A percentile compares a stretch with the other conserved stretches of the same genome.
phyloP scores from a whole-genome alignment of 2,113 vertebrate species.

The Pygoscelis antarcticus region DNA sequence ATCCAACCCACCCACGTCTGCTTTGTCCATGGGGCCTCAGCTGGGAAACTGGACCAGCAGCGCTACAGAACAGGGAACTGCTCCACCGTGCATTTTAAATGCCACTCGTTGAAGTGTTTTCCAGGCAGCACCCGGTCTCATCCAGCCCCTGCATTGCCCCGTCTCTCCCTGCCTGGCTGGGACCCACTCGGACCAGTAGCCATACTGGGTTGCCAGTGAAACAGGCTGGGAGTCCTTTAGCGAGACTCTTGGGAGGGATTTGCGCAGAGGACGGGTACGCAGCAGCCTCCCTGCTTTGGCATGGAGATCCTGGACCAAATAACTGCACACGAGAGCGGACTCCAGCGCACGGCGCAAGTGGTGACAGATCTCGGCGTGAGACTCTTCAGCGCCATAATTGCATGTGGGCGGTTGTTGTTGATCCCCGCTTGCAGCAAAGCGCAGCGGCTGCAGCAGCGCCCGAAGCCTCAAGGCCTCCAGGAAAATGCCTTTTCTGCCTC shows the following conservation, averaged over 20 bases:
- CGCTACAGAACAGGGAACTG: neutral
- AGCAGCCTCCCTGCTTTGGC: neutral
- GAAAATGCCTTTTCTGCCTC: neutral
- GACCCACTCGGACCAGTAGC: neutral
- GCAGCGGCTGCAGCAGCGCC: neutral
- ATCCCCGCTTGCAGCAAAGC: neutral
- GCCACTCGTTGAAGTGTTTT: neutral
- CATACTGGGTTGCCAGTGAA: neutral
- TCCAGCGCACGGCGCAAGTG: fast-evolving
- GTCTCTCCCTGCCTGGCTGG: neutral
- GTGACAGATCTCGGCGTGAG: fast-evolving
- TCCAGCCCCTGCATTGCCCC: neutral
- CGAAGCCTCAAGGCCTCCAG: neutral
- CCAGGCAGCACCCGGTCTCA: neutral
- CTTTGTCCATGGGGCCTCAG: neutral
- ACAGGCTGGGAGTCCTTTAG: neutral
- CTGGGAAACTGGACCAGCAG: neutral
- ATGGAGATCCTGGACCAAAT: neutral
- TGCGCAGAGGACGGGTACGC: fast-evolving
- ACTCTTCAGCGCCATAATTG: fast-evolving
- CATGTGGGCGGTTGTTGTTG: fast-evolving
- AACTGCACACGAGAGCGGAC: fast-evolving
- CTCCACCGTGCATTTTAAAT: fast-evolving
- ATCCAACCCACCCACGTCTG: neutral
- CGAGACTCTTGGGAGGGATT: neutral